These are phyloP conservation scores for Drosophila hydei DNA, from an alignment of 1,140 invertebrate genomes.

Conservation along the genomic window DNA sequence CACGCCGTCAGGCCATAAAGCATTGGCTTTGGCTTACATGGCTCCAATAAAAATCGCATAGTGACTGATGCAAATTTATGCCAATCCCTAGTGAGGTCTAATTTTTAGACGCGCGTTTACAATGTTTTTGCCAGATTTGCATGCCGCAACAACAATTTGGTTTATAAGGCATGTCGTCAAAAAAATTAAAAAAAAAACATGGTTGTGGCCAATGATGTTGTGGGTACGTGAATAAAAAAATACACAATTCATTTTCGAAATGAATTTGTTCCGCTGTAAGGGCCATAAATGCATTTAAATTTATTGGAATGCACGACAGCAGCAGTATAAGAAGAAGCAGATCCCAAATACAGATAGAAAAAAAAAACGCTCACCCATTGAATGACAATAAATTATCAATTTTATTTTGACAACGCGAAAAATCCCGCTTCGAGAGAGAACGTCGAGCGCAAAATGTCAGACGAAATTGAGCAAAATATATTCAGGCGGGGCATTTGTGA, in stretches of 20 bases:
- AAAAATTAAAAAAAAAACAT: slow-evolving; percentile 24
- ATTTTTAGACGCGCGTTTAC: slow-evolving; percentile 71
- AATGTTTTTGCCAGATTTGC: slow-evolving; percentile 69
- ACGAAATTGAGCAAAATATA: slow-evolving; percentile 79
- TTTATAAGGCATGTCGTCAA: slow-evolving; percentile 37
- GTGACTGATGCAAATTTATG: slow-evolving; percentile 79
- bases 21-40: slow-evolving; percentile 58
- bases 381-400: slow-evolving; percentile 83
- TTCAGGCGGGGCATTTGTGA: slow-evolving; percentile 69
- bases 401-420: slow-evolving; percentile 82
- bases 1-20: slow-evolving; percentile 61
- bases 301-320: slow-evolving; percentile 71
- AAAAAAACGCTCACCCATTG: slow-evolving; percentile 61
- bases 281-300: slow-evolving; percentile 83
- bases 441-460: slow-evolving; percentile 61
- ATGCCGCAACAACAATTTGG: slow-evolving; percentile 47
- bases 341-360: not conserved
- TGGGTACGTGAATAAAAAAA: slow-evolving; percentile 35
- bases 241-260: slow-evolving; percentile 79
- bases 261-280: slow-evolving; percentile 82
- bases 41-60: slow-evolving; percentile 58
- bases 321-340: slow-evolving; percentile 40
- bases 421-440: slow-evolving; percentile 56
- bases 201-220: slow-evolving; percentile 39
- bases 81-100: slow-evolving; percentile 54